Base-by-base conservation (phyloP, 2,888 invertebrate genomes). In the Watsonalla binaria region DNA sequence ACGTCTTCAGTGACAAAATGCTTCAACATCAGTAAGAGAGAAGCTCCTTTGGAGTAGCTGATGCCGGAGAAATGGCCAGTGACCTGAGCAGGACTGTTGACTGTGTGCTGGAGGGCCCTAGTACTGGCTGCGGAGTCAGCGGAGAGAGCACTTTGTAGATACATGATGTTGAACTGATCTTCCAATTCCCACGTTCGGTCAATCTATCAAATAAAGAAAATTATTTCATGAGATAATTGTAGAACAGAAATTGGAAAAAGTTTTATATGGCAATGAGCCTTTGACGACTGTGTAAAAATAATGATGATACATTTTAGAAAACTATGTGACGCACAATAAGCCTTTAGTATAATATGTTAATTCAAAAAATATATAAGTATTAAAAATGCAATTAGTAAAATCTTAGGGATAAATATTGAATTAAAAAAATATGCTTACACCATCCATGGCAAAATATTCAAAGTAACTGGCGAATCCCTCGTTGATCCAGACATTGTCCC, bases 401-500 rank as follows among this genome's bases (percentile, higher is more conserved):
- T 2, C 24, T 2, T 4, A 24, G 4, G 24, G 24, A 24, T 2
- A 24, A 24, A 24, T 24, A 24, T 24, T 24, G 4, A 24, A 24
- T 24, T 24, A 4, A 24, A 24, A 24, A 24, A 24, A 2, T 2
- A 24, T 37, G 69, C 85, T 78, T 68, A 90, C 90, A 37, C 71
- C 88, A 62, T 88, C 72, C 84, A 85, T 87, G 13, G 92, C 92
- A 52, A 92, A 91, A 70, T 94, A 94, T 70, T 95, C 93, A 62
- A 94, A 94, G 74, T 93, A 93, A 54, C 92, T 92, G 5, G 95
- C 95, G 59, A 95, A 95, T 0, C 93, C 95, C 76, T 95, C 95
- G 71, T 94, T 95, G 11, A 95, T 86, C 94, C 95, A 96, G 0
- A 94, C 89, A 56, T 92, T 93, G 48, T 92, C 89, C 96, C 95